Base-by-base conservation (phyloP, 2,888 invertebrate genomes). In the Napeogenes inachia region DNA sequence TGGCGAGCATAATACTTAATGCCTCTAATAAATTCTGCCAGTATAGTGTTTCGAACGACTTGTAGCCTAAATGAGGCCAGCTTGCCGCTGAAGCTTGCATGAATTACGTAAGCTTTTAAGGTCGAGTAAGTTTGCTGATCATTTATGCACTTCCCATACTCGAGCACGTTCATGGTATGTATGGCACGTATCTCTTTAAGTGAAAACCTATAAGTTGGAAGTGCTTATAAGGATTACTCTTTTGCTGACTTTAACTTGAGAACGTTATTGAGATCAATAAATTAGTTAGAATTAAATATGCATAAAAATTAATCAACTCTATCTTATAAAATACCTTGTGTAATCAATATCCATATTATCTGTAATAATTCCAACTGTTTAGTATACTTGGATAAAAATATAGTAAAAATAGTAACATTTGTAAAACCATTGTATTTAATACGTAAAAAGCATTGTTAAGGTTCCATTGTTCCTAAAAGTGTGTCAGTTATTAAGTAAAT, bases 51-150 rank as follows among this genome's bases (percentile, higher is more conserved):
- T 67, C 57, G 67, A 67, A 64, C 64, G 54, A 74, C 70, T 76
- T 73, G 66, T 68, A 67, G 71, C 66, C 70, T 73, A 73, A 80
- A 81, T 75, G 77, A 75, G 76, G 75, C 71, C 75, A 71, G 61
- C 63, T 56, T 66, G 63, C 72, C 69, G 66, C 69, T 71, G 68
- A 69, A 70, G 71, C 69, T 69, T 74, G 71, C 72, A 73, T 71
- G 70, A 70, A 75, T 82, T 82, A 80, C 77, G 75, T 78, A 81
- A 81, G 77, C 78, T 73, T 75, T 75, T 75, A 77, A 75, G 73
- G 75, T 75, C 66, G 70, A 77, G 75, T 72, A 75, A 80, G 74
- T 80, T 81, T 73, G 71, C 75, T 76, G 77, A 80, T 79, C 76
- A 80, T 80, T 81, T 79, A 75, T 68, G 73, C 75, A 65, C 70